A percentile compares a stretch with the other conserved stretches of the same genome.
phyloP scores from a whole-genome alignment of 2,113 vertebrate genomes.

The Steatornis caripensis region DNA sequence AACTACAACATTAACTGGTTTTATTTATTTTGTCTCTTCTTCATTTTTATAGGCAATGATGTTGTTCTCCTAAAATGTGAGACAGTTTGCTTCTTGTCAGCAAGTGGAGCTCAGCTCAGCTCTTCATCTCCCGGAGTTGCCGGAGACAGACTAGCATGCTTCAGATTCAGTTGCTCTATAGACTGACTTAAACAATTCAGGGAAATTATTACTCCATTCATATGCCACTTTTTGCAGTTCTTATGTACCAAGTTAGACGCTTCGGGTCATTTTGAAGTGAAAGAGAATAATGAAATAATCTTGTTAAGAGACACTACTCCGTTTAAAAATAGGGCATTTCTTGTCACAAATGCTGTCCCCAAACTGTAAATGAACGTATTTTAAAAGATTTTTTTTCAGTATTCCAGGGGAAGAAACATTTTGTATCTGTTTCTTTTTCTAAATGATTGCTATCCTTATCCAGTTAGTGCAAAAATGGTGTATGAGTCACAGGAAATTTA shows the following conservation, averaged over 20 bases:
- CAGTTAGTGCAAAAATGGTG: constrained; percentile 31
- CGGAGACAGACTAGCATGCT: constrained; percentile 40
- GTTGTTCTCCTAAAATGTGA: constrained; percentile 79
- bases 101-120: constrained; percentile 76
- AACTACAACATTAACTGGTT: constrained; percentile 82
- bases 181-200: background rate
- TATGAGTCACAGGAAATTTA: constrained; percentile 59
- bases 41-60: constrained; percentile 79
- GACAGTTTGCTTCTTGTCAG: constrained; percentile 82
- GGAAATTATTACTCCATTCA: background rate
- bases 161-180: constrained; percentile 25
- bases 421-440: constrained; percentile 3
- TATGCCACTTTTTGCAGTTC: background rate
- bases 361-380: constrained; percentile 20
- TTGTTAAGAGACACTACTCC: background rate
- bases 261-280: background rate
- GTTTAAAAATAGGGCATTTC: constrained; percentile 3
- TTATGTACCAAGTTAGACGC: background rate
- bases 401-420: background rate
- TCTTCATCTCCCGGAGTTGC: constrained; percentile 64
- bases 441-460: constrained; percentile 22
- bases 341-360: constrained; percentile 1
- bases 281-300: background rate
- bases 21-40: constrained; percentile 81
- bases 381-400: background rate